phyloP scores from a whole-genome alignment of 2,888 invertebrate genomes.

The Molanna angustata region DNA sequence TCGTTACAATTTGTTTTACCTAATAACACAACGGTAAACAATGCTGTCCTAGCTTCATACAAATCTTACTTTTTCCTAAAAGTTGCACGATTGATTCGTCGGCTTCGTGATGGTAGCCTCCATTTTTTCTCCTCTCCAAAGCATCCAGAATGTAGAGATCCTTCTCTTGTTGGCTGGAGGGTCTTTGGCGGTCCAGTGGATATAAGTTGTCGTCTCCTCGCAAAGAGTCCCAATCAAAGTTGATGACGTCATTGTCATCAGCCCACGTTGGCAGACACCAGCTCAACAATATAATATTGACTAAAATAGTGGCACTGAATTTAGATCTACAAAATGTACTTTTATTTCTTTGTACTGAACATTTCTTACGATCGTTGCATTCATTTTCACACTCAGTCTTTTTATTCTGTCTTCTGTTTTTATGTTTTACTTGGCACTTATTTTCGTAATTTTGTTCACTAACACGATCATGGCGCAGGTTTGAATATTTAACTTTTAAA shows the following conservation, averaged over 20 bases:
- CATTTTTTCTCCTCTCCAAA: slow-evolving; percentile 64
- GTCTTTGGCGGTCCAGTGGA: slow-evolving; percentile 48
- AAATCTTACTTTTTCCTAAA: slow-evolving; percentile 73
- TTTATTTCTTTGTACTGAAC: neutral
- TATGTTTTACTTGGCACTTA: too few species aligned
- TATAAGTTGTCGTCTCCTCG: slow-evolving; percentile 35
- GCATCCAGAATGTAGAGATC: slow-evolving; percentile 72
- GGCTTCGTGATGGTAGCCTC: slow-evolving; percentile 54
- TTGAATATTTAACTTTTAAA: too few species aligned
- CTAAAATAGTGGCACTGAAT: slow-evolving; percentile 6
- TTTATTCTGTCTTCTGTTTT: too few species aligned
- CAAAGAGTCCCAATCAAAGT: slow-evolving; percentile 19
- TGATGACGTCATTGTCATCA: slow-evolving; percentile 25
- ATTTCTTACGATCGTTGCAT: too few species aligned
- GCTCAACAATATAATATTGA: slow-evolving; percentile 3
- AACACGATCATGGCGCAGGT: too few species aligned
- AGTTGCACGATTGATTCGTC: slow-evolving; percentile 79
- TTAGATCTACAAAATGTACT: too few species aligned
- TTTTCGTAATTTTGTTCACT: too few species aligned
- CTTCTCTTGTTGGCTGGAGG: slow-evolving; percentile 68
- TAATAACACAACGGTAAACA: too few species aligned
- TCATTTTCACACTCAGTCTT: too few species aligned
- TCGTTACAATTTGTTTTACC: too few species aligned
- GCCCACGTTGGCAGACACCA: slow-evolving; percentile 1
- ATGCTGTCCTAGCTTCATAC: neutral